Conservation (phyloP, 2,113 vertebrate species). For the Tyto alba region DNA sequence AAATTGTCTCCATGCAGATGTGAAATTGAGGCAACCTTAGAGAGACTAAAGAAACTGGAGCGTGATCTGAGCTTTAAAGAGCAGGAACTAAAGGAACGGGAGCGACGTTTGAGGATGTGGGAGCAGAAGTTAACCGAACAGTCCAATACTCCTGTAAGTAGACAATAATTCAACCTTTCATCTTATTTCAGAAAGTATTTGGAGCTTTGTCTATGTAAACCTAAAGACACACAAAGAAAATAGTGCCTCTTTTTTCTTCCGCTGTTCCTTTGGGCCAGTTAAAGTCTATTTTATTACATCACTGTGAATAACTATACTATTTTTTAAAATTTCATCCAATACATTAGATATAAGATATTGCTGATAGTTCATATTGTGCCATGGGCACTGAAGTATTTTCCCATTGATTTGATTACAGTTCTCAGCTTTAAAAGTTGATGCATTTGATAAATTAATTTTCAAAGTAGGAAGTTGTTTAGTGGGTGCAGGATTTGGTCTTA, state of each 20-base stretch:
- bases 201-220: neutral
- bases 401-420: neutral
- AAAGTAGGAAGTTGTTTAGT: neutral
- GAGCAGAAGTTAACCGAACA: slow-evolving; percentile 95
- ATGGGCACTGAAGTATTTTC: neutral
- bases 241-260: neutral
- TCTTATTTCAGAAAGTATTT: neutral
- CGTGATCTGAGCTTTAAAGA: slow-evolving; percentile 97
- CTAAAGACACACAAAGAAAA: neutral
- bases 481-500: neutral
- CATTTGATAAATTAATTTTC: neutral
- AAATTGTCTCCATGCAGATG: slow-evolving; percentile 76
- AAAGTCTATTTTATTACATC: neutral
- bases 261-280: neutral
- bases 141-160: slow-evolving; percentile 94
- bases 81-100: slow-evolving; percentile 94
- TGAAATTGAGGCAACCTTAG: slow-evolving; percentile 97
- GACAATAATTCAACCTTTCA: neutral
- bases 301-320: neutral
- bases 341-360: neutral
- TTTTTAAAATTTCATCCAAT: neutral
- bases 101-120: slow-evolving; percentile 93
- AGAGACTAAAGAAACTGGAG: slow-evolving; percentile 96
- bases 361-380: neutral
- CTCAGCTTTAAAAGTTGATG: neutral